Conservation (phyloP, 2,797 vertebrate genomes). For the Premnoplex brunnescens region DNA sequence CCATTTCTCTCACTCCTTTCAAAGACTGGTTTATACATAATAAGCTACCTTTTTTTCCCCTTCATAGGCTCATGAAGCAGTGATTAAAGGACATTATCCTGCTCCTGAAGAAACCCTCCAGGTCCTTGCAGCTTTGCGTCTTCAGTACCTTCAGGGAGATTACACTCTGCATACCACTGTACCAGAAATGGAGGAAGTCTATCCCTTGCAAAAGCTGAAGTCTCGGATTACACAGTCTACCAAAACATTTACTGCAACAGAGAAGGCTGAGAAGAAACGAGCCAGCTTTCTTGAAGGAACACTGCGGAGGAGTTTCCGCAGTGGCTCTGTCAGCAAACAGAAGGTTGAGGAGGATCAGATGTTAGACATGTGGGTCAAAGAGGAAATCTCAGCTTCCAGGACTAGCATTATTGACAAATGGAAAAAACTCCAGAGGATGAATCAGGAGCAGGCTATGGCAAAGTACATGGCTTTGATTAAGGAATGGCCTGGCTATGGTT, state of each 20-base stretch:
- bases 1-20: neutral
- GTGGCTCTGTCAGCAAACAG: conserved; percentile 84
- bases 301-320: conserved; percentile 89
- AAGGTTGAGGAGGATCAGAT: conserved; percentile 88
- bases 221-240: conserved; percentile 90
- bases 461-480: conserved; percentile 94
- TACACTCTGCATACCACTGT: conserved; percentile 70
- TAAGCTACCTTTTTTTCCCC: neutral
- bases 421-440: conserved; percentile 91
- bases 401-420: conserved; percentile 93
- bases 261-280: conserved; percentile 86
- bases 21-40: neutral
- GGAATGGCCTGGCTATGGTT: conserved; percentile 97
- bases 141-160: conserved; percentile 91
- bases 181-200: conserved; percentile 88
- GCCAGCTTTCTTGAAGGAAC: conserved; percentile 96
- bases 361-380: conserved; percentile 92
- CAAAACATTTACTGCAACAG: conserved; percentile 77
- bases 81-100: conserved; percentile 92
- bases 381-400: conserved; percentile 84
- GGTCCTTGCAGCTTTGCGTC: conserved; percentile 89
- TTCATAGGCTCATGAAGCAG: conserved; percentile 91
- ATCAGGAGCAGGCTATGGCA: conserved; percentile 90
- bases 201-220: conserved; percentile 86
- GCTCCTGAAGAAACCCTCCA: conserved; percentile 95